phyloP scores from a whole-genome alignment of 2,113 vertebrate species.

The Cynocephalus volans region DNA sequence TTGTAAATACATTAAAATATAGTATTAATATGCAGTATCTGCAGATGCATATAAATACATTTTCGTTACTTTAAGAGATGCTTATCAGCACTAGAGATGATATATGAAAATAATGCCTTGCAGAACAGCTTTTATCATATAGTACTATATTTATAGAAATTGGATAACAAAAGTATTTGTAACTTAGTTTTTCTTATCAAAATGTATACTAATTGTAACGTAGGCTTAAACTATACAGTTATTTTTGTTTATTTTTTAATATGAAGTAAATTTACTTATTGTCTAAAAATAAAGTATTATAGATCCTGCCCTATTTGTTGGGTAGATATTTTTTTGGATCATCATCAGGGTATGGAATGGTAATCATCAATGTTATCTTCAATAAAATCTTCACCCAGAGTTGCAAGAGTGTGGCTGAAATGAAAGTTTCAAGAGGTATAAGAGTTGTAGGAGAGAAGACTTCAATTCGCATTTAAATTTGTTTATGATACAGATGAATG shows the following conservation, averaged over 20 bases:
- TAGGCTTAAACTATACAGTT: background rate
- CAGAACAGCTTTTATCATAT: background rate
- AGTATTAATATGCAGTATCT: background rate
- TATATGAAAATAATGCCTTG: background rate
- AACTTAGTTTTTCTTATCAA: constrained; percentile 20
- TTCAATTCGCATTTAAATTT: background rate
- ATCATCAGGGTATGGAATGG: background rate
- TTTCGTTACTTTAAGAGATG: background rate
- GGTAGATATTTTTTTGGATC: background rate
- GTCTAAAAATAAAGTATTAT: background rate
- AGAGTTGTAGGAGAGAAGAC: background rate
- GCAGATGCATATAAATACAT: background rate
- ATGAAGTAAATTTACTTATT: background rate
- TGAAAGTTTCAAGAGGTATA: background rate
- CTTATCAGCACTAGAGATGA: background rate
- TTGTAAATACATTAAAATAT: background rate
- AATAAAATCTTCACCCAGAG: background rate
- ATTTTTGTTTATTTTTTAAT: constrained; percentile 41
- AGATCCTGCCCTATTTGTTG: background rate
- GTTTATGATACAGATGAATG: background rate
- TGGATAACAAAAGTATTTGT: background rate
- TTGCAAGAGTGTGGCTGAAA: background rate
- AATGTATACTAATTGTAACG: background rate
- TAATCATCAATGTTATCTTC: background rate
- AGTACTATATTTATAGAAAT: background rate